A percentile compares a stretch with the other conserved stretches of the same genome.
Conservation (phyloP, 2,888 invertebrate genomes). For the Panzeria rudis region DNA sequence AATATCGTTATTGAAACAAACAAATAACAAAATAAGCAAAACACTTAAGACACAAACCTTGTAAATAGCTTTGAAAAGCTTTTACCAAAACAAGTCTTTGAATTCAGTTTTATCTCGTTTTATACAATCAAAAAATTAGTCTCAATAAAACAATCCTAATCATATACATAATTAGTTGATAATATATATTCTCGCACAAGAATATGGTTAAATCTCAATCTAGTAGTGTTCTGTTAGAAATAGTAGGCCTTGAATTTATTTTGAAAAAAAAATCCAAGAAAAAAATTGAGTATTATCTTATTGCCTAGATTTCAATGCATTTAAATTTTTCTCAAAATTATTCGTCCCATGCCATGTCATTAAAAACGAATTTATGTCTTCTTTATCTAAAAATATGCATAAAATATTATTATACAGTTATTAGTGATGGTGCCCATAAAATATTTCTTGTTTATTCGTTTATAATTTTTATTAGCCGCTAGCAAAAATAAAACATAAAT, state of each 20-base stretch:
- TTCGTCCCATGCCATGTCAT: neutral
- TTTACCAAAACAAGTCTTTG: no score
- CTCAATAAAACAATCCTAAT: no score
- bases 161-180: no score
- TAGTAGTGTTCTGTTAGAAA: neutral
- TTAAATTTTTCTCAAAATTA: neutral
- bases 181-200: no score
- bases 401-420: neutral
- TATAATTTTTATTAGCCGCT: slow-evolving; percentile 12
- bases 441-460: neutral
- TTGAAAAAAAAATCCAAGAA: no score
- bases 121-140: no score
- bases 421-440: slow-evolving; percentile 2
- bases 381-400: neutral
- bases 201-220: no score
- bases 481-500: neutral
- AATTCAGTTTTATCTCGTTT: no score
- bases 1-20: no score
- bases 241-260: neutral
- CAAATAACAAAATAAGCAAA: no score
- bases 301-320: neutral
- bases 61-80: neutral
- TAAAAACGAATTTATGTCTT: neutral
- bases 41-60: neutral
- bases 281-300: neutral